These are phyloP conservation scores for Drosophila merina DNA, from an alignment of 2,888 invertebrate genomes.

Conservation along the genomic window DNA sequence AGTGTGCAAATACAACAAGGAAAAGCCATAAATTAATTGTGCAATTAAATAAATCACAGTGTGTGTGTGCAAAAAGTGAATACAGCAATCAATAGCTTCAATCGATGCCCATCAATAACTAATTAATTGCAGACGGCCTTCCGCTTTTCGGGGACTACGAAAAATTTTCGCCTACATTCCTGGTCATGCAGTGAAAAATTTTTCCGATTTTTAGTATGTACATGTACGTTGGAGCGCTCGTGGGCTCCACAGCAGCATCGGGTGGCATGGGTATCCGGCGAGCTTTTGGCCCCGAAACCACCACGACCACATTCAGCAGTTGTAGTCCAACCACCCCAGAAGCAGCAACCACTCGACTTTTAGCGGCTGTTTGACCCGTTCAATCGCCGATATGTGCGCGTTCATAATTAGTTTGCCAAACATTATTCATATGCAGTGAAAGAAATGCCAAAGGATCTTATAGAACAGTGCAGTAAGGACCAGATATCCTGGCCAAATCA, in stretches of 20 bases:
- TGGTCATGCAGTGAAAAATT: slow-evolving; percentile 69
- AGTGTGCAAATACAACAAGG: slow-evolving; percentile 18
- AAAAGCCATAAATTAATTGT: slow-evolving; percentile 48
- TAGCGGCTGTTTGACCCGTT: slow-evolving; percentile 35
- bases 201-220: slow-evolving; percentile 82
- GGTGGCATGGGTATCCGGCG: slow-evolving; percentile 57
- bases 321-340: slow-evolving; percentile 12
- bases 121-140: background rate
- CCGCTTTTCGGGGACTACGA: slow-evolving; percentile 21
- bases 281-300: slow-evolving; percentile 64
- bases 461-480: slow-evolving; percentile 34
- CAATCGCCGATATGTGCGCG: slow-evolving; percentile 46
- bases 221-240: slow-evolving; percentile 75
- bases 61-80: slow-evolving; percentile 8
- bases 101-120: slow-evolving; percentile 37
- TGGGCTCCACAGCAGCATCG: slow-evolving; percentile 69
- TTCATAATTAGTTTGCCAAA: slow-evolving; percentile 49
- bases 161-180: slow-evolving; percentile 62
- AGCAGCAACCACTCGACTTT: slow-evolving; percentile 17
- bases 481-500: slow-evolving; percentile 11
- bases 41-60: slow-evolving; percentile 53
- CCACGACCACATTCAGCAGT: slow-evolving; percentile 14
- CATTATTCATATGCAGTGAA: slow-evolving; percentile 60
- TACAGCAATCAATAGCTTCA: slow-evolving; percentile 53
- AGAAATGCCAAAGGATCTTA: slow-evolving; percentile 63